A percentile compares a stretch with the other conserved stretches of the same genome.
These are phyloP conservation scores for Hycleus phaleratus DNA, from an alignment of 1,140 invertebrate species.

Conservation along the genomic window DNA sequence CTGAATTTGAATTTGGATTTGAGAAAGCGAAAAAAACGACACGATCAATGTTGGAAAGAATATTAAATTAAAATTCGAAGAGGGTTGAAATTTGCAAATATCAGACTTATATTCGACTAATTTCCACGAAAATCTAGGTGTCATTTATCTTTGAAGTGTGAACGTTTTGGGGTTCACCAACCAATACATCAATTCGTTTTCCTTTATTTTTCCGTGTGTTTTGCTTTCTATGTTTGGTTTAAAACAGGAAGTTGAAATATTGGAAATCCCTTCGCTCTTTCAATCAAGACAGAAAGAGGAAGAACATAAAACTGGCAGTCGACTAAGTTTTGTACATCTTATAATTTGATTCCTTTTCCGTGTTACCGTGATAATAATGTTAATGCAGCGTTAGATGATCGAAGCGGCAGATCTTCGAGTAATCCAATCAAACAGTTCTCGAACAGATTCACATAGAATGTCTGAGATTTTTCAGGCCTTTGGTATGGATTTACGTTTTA, in stretches of 20 bases:
- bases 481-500: conserved; percentile 20
- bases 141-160: too few relatives aligned
- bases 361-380: conserved; percentile 29
- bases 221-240: too few relatives aligned
- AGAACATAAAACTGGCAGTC: conserved; percentile 15
- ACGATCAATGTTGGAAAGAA: too few relatives aligned
- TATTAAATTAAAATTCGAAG: too few relatives aligned
- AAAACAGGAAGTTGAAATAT: conserved; percentile 1
- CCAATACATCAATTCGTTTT: too few relatives aligned
- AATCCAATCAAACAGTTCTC: conserved; percentile 28
- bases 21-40: background rate
- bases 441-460: conserved; percentile 24
- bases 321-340: conserved; percentile 12
- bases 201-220: too few relatives aligned
- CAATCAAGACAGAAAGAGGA: conserved; percentile 8
- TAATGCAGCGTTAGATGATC: conserved; percentile 27
- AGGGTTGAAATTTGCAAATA: too few relatives aligned
- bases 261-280: conserved; percentile 14
- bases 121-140: too few relatives aligned
- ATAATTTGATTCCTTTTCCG: conserved; percentile 26
- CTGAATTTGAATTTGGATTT: background rate
- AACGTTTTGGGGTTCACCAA: too few relatives aligned
- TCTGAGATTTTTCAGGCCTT: conserved; percentile 21
- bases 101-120: too few relatives aligned
- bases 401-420: conserved; percentile 25